These are phyloP conservation scores for Solenodon paradoxus DNA, from an alignment of 2,113 vertebrate species.

Conservation along the genomic window DNA sequence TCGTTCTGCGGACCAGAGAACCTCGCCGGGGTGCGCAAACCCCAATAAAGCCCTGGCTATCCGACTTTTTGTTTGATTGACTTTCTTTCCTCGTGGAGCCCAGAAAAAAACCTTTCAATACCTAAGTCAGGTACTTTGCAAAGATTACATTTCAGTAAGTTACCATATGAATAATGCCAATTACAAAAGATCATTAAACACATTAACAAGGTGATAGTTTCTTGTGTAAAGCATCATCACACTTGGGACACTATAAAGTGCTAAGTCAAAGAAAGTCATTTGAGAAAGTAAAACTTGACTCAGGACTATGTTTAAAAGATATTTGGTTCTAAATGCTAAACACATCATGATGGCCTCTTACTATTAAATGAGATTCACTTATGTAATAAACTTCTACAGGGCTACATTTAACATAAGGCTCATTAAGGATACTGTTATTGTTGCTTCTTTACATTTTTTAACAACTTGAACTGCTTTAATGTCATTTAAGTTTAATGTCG, in stretches of 20 bases:
- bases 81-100: too few species aligned
- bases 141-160: constrained; percentile 28
- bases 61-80: too few species aligned
- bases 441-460: constrained; percentile 15
- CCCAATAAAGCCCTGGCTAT: too few species aligned
- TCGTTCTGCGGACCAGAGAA: too few species aligned
- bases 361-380: constrained; percentile 13
- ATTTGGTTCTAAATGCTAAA: not conserved
- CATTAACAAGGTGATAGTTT: constrained; percentile 8
- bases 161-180: constrained; percentile 17
- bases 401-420: not conserved
- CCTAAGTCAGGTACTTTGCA: not conserved
- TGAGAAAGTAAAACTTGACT: constrained; percentile 2
- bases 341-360: constrained; percentile 17
- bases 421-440: not conserved
- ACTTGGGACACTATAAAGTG: not conserved
- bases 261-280: constrained; percentile 31
- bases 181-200: constrained; percentile 14
- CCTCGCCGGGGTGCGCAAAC: too few species aligned
- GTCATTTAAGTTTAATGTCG: constrained; percentile 1
- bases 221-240: constrained; percentile 15
- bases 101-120: too few species aligned
- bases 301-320: constrained; percentile 27
- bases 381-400: not conserved
- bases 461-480: constrained; percentile 16